phyloP scores from a whole-genome alignment of 64 coral and sea anemone species.

The Platygyra sinensis region DNA sequence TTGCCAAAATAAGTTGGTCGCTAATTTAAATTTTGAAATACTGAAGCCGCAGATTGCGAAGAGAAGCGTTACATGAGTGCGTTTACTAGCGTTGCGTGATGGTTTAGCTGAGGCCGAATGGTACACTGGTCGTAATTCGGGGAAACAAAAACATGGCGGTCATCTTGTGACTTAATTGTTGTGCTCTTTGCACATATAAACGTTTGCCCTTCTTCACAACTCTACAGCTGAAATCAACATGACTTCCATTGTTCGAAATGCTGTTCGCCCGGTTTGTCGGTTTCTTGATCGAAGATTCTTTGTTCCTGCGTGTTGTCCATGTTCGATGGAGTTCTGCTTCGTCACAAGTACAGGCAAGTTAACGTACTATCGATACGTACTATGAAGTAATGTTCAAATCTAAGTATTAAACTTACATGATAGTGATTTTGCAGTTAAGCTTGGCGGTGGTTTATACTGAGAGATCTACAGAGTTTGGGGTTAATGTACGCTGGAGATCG shows the following conservation, averaged over 20 bases:
- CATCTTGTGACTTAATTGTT: neutral
- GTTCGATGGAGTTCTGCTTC: constrained; percentile 26
- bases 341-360: neutral
- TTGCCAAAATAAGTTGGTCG: too few species aligned
- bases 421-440: too few species aligned
- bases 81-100: neutral
- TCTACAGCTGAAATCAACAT: neutral
- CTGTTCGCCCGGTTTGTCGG: constrained; percentile 27
- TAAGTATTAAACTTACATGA: too few species aligned
- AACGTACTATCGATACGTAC: neutral
- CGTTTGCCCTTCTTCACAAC: neutral
- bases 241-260: constrained; percentile 8
- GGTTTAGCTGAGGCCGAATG: neutral
- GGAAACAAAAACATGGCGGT: neutral
- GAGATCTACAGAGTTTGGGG: too few species aligned
- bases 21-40: too few species aligned
- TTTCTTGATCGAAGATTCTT: constrained; percentile 23
- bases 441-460: too few species aligned
- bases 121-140: neutral
- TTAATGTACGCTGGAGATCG: too few species aligned
- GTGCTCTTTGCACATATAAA: neutral
- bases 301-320: neutral
- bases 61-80: too few species aligned
- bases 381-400: too few species aligned
- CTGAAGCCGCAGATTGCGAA: too few species aligned